phyloP scores from a whole-genome alignment of 2,797 vertebrate genomes.

The Chaenodraco wilsoni region DNA sequence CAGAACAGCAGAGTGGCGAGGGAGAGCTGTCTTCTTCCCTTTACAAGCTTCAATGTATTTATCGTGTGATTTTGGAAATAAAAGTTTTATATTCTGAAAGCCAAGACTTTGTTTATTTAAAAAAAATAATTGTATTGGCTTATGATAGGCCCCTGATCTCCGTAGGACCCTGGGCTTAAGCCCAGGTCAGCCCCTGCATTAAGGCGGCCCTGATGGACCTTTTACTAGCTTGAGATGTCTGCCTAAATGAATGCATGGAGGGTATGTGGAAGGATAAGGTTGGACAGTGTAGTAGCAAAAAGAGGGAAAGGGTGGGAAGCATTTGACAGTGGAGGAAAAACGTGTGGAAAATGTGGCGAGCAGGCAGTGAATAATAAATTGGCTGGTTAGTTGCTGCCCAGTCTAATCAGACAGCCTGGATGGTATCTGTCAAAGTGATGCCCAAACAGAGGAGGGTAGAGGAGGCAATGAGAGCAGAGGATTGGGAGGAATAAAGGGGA shows the following conservation, averaged over 20 bases:
- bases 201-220: too few relatives aligned
- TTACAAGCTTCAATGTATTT: too few relatives aligned
- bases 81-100: too few relatives aligned
- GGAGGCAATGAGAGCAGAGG: conserved; percentile 17
- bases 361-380: conserved; percentile 70
- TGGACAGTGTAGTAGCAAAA: conserved; percentile 23
- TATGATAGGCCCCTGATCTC: too few relatives aligned
- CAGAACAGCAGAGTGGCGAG: too few relatives aligned
- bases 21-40: too few relatives aligned
- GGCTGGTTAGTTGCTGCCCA: conserved; percentile 52
- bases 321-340: conserved; percentile 47
- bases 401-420: conserved; percentile 57
- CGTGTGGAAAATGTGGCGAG: conserved; percentile 60
- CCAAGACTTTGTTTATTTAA: too few relatives aligned
- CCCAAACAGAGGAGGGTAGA: conserved; percentile 39
- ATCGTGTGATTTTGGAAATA: too few relatives aligned
- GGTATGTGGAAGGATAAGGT: conserved; percentile 14
- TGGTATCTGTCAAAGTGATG: conserved; percentile 60
- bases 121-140: too few relatives aligned
- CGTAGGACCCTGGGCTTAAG: too few relatives aligned
- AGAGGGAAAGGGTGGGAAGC: conserved; percentile 22
- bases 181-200: too few relatives aligned
- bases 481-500: conserved; percentile 21
- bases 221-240: conserved; percentile 54
- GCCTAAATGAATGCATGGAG: conserved; percentile 41